A percentile compares a stretch with the other conserved stretches of the same genome.
Evolutionary conservation across 2,797 vertebrate genomes (phyloP).

Genomic region (Galaxias olidus): DNA sequence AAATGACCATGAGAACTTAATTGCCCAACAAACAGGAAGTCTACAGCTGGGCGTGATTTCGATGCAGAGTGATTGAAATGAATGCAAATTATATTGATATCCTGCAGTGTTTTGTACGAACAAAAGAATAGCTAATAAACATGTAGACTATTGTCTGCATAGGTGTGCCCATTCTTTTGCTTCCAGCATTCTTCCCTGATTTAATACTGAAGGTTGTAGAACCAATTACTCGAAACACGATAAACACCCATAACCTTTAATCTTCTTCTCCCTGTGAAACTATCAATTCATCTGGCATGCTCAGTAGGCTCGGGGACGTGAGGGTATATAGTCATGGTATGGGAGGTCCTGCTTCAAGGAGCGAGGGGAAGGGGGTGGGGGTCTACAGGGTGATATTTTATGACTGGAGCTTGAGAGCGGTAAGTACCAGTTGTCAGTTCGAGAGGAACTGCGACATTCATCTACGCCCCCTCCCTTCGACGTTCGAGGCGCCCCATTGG

Average conservation of each 20-base stretch:
- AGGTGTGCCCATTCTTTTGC: neutral
- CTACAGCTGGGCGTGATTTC: no score
- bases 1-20: no score
- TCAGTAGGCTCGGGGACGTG: neutral
- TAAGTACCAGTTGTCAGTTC: neutral
- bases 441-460: neutral
- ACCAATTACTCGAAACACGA: conserved; percentile 18
- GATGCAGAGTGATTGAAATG: no score
- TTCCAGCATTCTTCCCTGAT: neutral
- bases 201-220: conserved; percentile 3
- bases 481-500: neutral
- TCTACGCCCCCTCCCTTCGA: neutral
- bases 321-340: neutral
- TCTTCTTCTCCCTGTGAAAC: conserved; percentile 6
- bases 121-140: no score
- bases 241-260: conserved; percentile 19
- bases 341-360: neutral
- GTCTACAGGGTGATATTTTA: neutral
- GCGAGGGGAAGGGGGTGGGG: neutral
- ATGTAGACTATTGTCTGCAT: neutral
- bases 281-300: conserved; percentile 3
- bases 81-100: no score
- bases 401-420: neutral
- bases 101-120: no score
- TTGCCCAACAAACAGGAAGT: no score